Conservation (phyloP, 2,797 vertebrate species). For the Podarcis siculus region DNA sequence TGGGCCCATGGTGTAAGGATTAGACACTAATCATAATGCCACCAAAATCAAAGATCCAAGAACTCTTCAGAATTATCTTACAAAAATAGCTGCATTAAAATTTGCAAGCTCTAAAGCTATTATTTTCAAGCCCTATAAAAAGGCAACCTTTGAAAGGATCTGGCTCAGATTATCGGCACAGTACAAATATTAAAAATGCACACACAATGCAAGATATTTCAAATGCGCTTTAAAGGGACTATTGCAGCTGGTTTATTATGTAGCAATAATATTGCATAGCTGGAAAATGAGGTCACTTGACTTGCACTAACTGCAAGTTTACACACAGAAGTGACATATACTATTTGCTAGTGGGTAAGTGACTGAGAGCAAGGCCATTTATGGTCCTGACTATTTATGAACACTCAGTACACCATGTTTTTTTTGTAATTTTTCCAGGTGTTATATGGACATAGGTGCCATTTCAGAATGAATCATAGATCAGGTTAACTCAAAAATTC, state of each 20-base stretch:
- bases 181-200: conserved; percentile 69
- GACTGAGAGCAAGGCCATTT: conserved; percentile 17
- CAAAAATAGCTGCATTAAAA: conserved; percentile 82
- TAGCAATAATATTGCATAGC: conserved; percentile 80
- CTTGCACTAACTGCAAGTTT: conserved; percentile 78
- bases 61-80: conserved; percentile 74
- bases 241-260: conserved; percentile 70
- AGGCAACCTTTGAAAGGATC: conserved; percentile 77
- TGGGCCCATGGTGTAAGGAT: conserved; percentile 29
- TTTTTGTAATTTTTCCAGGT: neutral
- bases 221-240: conserved; percentile 59
- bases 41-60: conserved; percentile 75
- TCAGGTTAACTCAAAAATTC: neutral
- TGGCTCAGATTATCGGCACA: conserved; percentile 76
- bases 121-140: conserved; percentile 78
- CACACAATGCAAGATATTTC: conserved; percentile 62
- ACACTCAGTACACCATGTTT: conserved; percentile 39
- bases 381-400: conserved; percentile 11
- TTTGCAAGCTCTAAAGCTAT: conserved; percentile 70
- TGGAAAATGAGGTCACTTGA: conserved; percentile 81
- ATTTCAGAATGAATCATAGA: neutral
- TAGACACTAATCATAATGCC: conserved; percentile 47
- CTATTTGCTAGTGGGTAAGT: conserved; percentile 53
- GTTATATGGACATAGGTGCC: neutral
- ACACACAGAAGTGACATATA: conserved; percentile 55